A percentile compares a stretch with the other conserved stretches of the same genome.
Evolutionary conservation across 1,140 invertebrate genomes (phyloP).

Genomic region (Eriosoma lanigerum): DNA sequence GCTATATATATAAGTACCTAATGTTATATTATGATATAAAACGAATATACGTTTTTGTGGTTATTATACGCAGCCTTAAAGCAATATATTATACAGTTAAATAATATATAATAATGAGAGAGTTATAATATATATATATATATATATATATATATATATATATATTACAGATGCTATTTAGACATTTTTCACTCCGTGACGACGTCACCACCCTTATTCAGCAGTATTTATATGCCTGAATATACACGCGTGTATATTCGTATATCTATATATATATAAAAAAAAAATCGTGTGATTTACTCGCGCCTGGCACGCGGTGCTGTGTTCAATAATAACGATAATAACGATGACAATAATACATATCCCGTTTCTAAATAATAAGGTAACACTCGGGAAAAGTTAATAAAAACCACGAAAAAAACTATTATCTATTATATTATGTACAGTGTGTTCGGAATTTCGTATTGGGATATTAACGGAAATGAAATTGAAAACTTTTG

Average conservation of each 20-base stretch:
- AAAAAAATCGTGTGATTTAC: constrained; percentile 35
- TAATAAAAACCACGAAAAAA: constrained; percentile 27
- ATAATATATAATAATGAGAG: too few species aligned
- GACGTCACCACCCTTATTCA: constrained; percentile 25
- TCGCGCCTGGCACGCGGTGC: constrained; percentile 50
- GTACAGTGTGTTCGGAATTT: too few species aligned
- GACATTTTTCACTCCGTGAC: constrained; percentile 47
- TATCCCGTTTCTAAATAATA: constrained; percentile 19
- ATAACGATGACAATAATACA: neutral
- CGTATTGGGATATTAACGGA: too few species aligned
- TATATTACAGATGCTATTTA: neutral
- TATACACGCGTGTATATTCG: neutral
- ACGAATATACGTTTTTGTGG: too few species aligned
- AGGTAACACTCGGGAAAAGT: neutral
- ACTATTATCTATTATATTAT: too few species aligned
- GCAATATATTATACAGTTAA: too few species aligned
- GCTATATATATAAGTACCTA: too few species aligned
- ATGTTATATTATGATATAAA: too few species aligned
- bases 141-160: too few species aligned
- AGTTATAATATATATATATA: too few species aligned
- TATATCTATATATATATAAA: neutral
- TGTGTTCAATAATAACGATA: constrained; percentile 20
- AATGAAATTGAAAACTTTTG: too few species aligned
- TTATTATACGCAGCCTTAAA: too few species aligned
- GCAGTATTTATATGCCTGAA: neutral